Evolutionary conservation across 92 coral and sea anemone genomes (phyloP).

Genomic region (Zoanthus sansibaricus): DNA sequence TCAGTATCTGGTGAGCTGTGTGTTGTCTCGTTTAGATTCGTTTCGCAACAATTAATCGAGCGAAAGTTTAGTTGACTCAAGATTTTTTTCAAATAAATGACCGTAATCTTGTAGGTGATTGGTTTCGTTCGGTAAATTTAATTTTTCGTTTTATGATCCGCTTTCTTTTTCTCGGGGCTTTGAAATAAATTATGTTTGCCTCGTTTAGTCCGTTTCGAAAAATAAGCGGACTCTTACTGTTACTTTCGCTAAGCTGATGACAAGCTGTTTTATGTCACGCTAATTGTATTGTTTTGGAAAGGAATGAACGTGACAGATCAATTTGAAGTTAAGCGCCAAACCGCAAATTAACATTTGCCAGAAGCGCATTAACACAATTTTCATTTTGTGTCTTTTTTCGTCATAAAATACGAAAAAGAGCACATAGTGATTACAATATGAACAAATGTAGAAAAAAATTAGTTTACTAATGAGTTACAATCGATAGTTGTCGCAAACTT

Average conservation of each 20-base stretch:
- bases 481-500: background rate
- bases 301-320: conserved; percentile 8
- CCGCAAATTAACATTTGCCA: conserved; percentile 15
- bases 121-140: too few species aligned
- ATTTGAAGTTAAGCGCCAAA: conserved; percentile 17
- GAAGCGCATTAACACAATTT: background rate
- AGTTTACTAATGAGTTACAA: background rate
- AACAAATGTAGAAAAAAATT: background rate
- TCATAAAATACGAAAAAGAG: conserved; percentile 1
- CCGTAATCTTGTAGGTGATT: too few species aligned
- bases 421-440: background rate
- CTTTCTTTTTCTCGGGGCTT: too few species aligned
- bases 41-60: too few species aligned
- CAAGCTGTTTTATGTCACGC: background rate
- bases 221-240: too few species aligned
- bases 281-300: background rate
- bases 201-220: too few species aligned
- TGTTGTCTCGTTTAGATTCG: too few species aligned
- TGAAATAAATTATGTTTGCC: too few species aligned
- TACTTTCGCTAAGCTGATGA: background rate
- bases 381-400: conserved; percentile 28
- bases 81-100: too few species aligned
- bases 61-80: too few species aligned
- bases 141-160: too few species aligned
- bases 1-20: too few species aligned